Conservation (phyloP, 2,888 invertebrate species). For the Cheiracanthium punctorium region DNA sequence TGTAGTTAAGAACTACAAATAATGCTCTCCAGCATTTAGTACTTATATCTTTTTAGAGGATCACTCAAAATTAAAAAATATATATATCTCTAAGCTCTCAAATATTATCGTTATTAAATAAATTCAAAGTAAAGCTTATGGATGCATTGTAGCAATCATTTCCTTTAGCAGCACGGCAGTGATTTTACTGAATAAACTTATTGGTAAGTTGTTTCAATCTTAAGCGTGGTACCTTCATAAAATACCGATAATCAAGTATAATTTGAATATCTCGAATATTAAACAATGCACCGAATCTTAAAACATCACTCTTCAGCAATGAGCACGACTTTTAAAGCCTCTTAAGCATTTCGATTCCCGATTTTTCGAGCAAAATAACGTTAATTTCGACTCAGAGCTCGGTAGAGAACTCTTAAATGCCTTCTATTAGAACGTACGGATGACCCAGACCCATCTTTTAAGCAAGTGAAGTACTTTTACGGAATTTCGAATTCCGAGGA, state of each 20-base stretch:
- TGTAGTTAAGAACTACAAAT: too few relatives aligned
- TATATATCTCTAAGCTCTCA: too few relatives aligned
- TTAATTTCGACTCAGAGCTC: not conserved
- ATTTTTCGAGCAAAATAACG: not conserved
- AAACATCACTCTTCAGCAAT: not conserved
- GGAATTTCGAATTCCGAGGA: conserved; percentile 30
- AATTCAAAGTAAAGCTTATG: too few relatives aligned
- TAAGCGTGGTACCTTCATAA: too few relatives aligned
- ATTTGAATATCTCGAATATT: not conserved
- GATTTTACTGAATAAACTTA: too few relatives aligned
- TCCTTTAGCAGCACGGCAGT: too few relatives aligned
- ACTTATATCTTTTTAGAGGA: too few relatives aligned
- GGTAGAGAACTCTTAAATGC: not conserved
- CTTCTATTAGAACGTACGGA: not conserved
- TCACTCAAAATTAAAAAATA: too few relatives aligned
- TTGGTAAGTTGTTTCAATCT: too few relatives aligned
- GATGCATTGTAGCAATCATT: too few relatives aligned
- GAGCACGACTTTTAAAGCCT: not conserved
- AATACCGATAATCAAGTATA: not conserved
- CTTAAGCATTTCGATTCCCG: not conserved
- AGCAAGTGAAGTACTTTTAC: conserved; percentile 41
- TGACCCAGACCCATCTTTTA: not conserved
- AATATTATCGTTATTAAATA: too few relatives aligned
- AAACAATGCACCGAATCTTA: not conserved
- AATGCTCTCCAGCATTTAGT: too few relatives aligned